These are phyloP conservation scores for Trogon melanurus DNA, from an alignment of 2,113 vertebrate genomes.

Conservation along the genomic window DNA sequence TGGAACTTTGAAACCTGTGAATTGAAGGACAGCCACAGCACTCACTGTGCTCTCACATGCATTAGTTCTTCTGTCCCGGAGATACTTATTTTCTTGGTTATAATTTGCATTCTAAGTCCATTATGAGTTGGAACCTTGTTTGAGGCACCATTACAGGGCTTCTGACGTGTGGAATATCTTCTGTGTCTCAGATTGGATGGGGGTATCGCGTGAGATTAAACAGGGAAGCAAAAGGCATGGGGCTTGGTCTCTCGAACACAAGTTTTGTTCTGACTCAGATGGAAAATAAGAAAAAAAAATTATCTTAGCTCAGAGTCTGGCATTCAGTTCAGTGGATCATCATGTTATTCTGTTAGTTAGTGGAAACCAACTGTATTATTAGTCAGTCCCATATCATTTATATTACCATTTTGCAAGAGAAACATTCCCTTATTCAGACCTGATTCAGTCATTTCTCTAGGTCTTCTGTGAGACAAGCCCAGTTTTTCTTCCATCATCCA, in stretches of 20 bases:
- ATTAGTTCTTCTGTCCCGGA: neutral
- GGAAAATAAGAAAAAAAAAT: slow-evolving; percentile 26
- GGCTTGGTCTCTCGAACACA: slow-evolving; percentile 1
- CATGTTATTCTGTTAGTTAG: slow-evolving; percentile 37
- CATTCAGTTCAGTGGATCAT: slow-evolving; percentile 16
- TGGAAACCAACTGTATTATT: slow-evolving; percentile 56
- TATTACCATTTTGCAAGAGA: slow-evolving; percentile 29
- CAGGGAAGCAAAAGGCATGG: neutral
- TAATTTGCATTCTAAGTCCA: neutral
- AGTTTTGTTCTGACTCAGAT: slow-evolving; percentile 31
- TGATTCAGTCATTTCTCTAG: neutral
- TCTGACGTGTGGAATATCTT: neutral
- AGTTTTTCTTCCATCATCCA: neutral
- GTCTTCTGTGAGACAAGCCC: neutral
- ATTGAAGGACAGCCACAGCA: neutral
- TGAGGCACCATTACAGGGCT: neutral
- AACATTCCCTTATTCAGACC: neutral
- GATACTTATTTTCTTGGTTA: neutral
- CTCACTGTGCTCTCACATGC: neutral
- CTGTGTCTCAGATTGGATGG: neutral
- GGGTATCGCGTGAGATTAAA: neutral
- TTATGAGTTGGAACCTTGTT: neutral
- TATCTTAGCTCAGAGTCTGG: slow-evolving; percentile 30
- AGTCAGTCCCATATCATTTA: slow-evolving; percentile 18
- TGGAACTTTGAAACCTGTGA: neutral